These are phyloP conservation scores for Melinopterus prodromus DNA, from an alignment of 2,888 invertebrate species.

Conservation along the genomic window DNA sequence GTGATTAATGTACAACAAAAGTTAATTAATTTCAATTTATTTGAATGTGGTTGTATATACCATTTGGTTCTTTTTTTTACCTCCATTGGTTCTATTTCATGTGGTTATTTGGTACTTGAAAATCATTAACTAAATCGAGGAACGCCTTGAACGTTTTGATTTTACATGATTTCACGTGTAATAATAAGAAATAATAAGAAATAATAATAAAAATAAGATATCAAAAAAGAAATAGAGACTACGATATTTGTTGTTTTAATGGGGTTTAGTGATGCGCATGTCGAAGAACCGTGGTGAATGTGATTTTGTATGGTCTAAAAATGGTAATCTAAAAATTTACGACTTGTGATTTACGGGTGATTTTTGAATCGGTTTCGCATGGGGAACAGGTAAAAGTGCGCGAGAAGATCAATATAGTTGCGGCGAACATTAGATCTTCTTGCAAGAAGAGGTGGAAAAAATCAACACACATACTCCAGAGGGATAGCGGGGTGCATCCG, in stretches of 20 bases:
- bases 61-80: too few species aligned
- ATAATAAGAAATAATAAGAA: too few species aligned
- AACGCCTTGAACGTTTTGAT: too few species aligned
- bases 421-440: constrained; percentile 25
- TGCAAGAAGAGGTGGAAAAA: constrained; percentile 23
- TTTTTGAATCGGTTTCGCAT: constrained; percentile 20
- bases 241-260: not conserved
- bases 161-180: too few species aligned
- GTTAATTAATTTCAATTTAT: too few species aligned
- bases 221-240: not conserved
- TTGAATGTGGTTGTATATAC: too few species aligned
- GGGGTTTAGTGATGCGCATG: not conserved
- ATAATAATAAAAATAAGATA: too few species aligned
- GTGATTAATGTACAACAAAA: too few species aligned
- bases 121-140: too few species aligned
- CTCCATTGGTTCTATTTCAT: too few species aligned
- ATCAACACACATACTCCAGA: constrained; percentile 12
- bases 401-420: constrained; percentile 16
- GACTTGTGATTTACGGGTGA: constrained; percentile 11
- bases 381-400: not conserved
- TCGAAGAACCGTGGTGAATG: not conserved
- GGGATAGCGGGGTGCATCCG: constrained; percentile 51
- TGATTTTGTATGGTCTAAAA: not conserved
- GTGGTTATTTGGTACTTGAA: too few species aligned
- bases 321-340: constrained; percentile 15